phyloP scores from a whole-genome alignment of 2,888 invertebrate genomes.

The Diachrysia chrysitis region DNA sequence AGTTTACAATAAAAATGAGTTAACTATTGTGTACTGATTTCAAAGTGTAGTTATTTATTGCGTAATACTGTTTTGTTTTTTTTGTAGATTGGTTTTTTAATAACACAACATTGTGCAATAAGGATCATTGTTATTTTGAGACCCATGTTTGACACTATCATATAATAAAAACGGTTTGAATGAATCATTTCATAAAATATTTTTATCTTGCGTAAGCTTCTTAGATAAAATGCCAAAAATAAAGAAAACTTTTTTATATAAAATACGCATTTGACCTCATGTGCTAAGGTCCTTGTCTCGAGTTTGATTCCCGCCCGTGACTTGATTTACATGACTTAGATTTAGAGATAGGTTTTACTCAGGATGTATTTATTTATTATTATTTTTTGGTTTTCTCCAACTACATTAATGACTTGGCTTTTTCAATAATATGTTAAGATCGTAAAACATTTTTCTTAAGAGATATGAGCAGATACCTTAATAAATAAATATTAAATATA shows the following conservation, averaged over 20 bases:
- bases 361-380: no score
- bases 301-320: background rate
- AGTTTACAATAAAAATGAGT: no score
- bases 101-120: background rate
- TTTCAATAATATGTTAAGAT: no score
- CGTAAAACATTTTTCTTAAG: no score
- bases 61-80: slow-evolving; percentile 6
- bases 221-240: background rate
- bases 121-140: background rate
- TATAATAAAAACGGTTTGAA: background rate
- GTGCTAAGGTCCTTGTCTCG: background rate
- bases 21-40: slow-evolving; percentile 8
- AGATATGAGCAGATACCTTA: no score
- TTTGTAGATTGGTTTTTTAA: background rate
- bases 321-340: background rate
- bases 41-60: slow-evolving; percentile 8
- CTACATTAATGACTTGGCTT: no score
- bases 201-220: background rate
- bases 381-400: no score
- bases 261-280: background rate
- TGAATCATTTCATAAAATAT: background rate
- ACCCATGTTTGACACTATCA: background rate
- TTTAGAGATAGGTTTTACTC: no score
- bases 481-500: no score
- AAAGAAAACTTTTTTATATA: background rate